Evolutionary conservation across 2,888 invertebrate species (phyloP), one percentile per base, ranked within the genome.

Genomic region (Scelioninae gen. 1): DNA sequence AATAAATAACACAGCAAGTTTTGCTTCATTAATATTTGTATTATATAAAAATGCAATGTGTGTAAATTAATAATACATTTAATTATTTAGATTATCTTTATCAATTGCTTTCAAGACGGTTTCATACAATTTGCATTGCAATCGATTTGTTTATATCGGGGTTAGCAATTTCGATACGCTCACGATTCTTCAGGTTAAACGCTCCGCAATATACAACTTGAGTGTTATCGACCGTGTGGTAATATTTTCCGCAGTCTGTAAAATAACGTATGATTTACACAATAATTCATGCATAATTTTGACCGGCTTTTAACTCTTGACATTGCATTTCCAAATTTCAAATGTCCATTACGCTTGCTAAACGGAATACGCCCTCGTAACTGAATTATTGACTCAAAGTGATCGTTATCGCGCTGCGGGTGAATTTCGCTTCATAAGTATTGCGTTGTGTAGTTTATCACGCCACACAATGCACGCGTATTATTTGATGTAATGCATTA

Each of bases 371-470:
- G 65, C 83, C 71, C 72, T 79, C 58, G 82, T 85, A 82, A 80
- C 83, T 82, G 83, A 87, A 87, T 88, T 84, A 87, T 88, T 78
- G 87, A 86, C 84, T 80, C 71, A 58, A 63, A 78, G 84, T 72
- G 87, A 87, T 88, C 85, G 85, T 85, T 86, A 85, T 84, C 85
- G 75, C 62, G 55, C 78, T 55, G 56, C 82, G 78, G 74, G 32
- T 82, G 68, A 72, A 78, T 82, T 83, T 74, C 66, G 81, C 72
- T 49, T 71, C 45, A 82, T 71, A 84, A 86, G 74, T 77, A 55
- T 43, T 60, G 51, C 43, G 40, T 60, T 66, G 31, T 79, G 60
- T 34, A 60, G 62, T 66, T 60, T 66, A 72, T 60, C 65, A 58
- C 29, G 31, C 38, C 51, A 31, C 71, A 15, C 55, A 56, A 58